Evolutionary conservation across 2,113 vertebrate genomes (phyloP).

Genomic region (Dicentrarchus labrax): DNA sequence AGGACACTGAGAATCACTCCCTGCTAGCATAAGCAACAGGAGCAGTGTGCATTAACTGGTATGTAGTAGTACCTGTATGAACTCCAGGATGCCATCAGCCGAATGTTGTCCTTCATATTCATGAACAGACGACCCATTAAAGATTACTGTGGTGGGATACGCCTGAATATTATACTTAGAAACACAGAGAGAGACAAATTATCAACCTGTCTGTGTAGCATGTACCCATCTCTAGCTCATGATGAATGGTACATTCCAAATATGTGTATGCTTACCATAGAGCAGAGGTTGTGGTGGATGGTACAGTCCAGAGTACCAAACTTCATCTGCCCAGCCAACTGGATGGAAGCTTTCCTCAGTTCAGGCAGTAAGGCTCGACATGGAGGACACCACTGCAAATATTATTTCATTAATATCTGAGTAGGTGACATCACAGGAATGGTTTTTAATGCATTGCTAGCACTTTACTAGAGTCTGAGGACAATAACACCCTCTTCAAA

Average conservation of each 20-base stretch:
- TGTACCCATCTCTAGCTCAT: neutral
- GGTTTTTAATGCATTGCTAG: no score
- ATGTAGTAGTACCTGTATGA: constrained; percentile 90
- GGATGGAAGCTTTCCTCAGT: constrained; percentile 95
- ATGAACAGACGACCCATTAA: constrained; percentile 93
- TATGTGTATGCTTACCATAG: constrained; percentile 83
- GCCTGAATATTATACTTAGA: constrained; percentile 95
- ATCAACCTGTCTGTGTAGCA: neutral
- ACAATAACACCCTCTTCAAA: no score
- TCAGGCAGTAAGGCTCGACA: constrained; percentile 95
- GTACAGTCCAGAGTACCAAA: constrained; percentile 98
- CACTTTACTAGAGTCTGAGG: no score
- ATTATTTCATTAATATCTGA: no score
- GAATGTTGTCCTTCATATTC: constrained; percentile 97
- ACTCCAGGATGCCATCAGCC: constrained; percentile 95
- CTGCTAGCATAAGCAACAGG: neutral
- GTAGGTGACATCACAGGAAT: no score
- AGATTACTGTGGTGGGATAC: constrained; percentile 97
- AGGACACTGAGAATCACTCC: neutral
- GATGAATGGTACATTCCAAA: neutral
- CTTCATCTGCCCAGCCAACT: constrained; percentile 92
- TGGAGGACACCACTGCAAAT: constrained; percentile 94
- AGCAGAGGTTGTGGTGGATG: constrained; percentile 93
- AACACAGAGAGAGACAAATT: constrained; percentile 20
- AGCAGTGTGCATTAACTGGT: neutral